phyloP scores from a whole-genome alignment of 2,113 vertebrate species.

The Mirza zaza region DNA sequence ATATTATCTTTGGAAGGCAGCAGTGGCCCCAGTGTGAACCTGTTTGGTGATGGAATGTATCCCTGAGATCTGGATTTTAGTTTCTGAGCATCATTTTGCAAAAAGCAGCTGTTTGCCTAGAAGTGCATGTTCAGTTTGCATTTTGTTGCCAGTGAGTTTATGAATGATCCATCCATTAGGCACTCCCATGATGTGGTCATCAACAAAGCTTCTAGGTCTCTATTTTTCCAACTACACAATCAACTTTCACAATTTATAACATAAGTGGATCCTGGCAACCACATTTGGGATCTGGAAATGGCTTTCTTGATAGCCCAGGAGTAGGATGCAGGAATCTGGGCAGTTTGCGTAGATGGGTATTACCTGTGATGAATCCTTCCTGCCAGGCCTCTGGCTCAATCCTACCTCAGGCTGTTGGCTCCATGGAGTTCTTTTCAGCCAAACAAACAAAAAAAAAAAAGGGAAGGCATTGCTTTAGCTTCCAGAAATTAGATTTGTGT shows the following conservation, averaged over 20 bases:
- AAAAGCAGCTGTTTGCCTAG: neutral
- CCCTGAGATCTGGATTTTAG: neutral
- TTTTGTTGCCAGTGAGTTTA: neutral
- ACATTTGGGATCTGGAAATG: neutral
- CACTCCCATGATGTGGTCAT: neutral
- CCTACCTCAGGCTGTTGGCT: neutral
- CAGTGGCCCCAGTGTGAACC: neutral
- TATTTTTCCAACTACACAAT: neutral
- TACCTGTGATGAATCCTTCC: too few species aligned
- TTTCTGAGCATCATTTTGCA: neutral
- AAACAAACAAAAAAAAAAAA: neutral
- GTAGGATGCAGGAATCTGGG: neutral
- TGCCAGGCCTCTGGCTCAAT: neutral
- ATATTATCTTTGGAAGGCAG: neutral
- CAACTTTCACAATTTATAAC: neutral
- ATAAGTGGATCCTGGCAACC: neutral
- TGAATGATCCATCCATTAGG: neutral
- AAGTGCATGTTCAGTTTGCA: neutral
- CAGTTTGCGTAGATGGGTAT: rapidly evolving
- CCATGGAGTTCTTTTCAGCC: neutral
- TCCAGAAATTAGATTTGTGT: neutral
- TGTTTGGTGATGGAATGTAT: neutral
- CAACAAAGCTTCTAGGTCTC: neutral
- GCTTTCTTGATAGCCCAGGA: neutral
- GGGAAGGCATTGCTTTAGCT: neutral